phyloP scores from a whole-genome alignment of 2,113 vertebrate genomes.

The Strix aluco region DNA sequence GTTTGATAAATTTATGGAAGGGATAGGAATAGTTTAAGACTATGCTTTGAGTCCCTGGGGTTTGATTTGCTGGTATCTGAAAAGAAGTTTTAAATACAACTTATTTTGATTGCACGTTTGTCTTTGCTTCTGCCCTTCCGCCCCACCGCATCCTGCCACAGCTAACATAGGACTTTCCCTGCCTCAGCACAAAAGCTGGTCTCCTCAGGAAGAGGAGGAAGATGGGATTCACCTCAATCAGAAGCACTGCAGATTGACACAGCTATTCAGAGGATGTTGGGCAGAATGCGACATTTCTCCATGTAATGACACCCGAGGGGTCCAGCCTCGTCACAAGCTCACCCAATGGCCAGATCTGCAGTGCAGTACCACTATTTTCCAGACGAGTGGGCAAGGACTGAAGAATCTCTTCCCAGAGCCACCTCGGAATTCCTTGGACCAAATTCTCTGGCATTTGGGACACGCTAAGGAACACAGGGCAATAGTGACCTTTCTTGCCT shows the following conservation, averaged over 20 bases:
- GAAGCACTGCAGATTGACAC: not conserved
- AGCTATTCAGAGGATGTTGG: not conserved
- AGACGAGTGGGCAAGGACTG: not conserved
- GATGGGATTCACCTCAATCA: not conserved
- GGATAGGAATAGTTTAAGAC: not conserved
- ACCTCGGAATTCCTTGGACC: not conserved
- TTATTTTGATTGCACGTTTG: not conserved
- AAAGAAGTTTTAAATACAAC: not conserved
- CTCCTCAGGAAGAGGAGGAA: not conserved
- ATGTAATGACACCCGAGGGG: not conserved
- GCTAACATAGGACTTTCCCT: not conserved
- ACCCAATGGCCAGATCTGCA: not conserved
- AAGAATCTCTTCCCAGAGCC: not conserved
- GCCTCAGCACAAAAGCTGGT: not conserved
- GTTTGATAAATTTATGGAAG: not conserved
- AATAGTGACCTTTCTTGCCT: not conserved
- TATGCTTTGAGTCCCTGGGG: not conserved
- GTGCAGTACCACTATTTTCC: not conserved
- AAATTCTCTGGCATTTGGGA: not conserved
- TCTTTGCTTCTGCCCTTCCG: accelerated
- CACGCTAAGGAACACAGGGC: not conserved
- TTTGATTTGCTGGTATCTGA: not conserved
- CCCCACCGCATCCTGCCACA: accelerated
- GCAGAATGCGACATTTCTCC: not conserved
- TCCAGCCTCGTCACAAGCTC: not conserved